Evolutionary conservation across 2,888 invertebrate species (phyloP), one percentile per base, ranked within the genome.

Genomic region (Cryptus armator): DNA sequence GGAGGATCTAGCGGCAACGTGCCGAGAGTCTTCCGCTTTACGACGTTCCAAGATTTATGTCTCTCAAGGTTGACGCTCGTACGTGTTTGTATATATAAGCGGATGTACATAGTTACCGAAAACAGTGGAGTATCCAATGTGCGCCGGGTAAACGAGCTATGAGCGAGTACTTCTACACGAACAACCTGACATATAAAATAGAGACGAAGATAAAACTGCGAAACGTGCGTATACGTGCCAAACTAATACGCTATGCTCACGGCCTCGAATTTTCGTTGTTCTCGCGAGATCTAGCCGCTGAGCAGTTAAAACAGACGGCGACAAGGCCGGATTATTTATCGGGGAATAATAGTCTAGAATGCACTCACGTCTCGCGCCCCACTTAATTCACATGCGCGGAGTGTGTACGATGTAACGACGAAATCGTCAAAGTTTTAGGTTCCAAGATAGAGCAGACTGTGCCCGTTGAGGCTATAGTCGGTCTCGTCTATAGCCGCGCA

Each of bases 381-480:
- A 72, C 67, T 72, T 62, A 81, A 72, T 84, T 77, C 72, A 44
- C 77, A 32, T 68, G 29, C 24, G 53, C 37, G 37, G 56, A 62
- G 70, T 75, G 46, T 53, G 68, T 51, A 44, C 19, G 66, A 80
- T 16, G 12, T 70, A 37, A 76, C 48, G 72, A 72, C 51, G 37
- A 56, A 81, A 81, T 78, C 72, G 62, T 83, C 79, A 83, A 84
- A 86, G 75, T 85, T 86, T 81, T 51, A 48, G 37, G 53, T 70
- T 9, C 16, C 74, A 14, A 53, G 72, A 16, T 53, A 32, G 32
- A 43, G 62, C 51, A 24, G 29, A 16, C 29, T n/a, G 19, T 70
- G 16, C 16, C 29, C 24, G 37, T 5, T 2, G n/a, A 7, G 29
- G 14, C n/a, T n/a, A 37, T 37, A 24, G 12, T 32, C 37, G 10